These are phyloP conservation scores for Chrysomela aeneicollis DNA, from an alignment of 2,888 invertebrate genomes.

Conservation along the genomic window DNA sequence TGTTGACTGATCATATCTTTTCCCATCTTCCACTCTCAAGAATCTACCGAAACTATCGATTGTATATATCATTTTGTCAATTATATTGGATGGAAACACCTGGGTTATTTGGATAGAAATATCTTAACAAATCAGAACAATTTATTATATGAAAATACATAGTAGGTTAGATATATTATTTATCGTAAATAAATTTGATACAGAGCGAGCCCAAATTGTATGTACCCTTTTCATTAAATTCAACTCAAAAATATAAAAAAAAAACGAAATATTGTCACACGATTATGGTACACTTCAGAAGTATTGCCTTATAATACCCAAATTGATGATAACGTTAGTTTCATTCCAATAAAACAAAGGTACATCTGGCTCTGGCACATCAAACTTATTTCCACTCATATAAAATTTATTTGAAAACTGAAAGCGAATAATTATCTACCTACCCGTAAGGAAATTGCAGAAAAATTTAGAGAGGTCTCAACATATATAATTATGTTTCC, in stretches of 20 bases:
- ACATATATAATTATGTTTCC: too few species aligned
- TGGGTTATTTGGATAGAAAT: constrained; percentile 8
- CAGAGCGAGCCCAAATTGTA: constrained; percentile 46
- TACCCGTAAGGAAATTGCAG: background rate
- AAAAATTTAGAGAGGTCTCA: background rate
- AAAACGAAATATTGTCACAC: constrained; percentile 8
- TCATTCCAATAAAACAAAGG: constrained; percentile 5
- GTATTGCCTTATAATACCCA: background rate
- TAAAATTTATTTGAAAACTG: constrained; percentile 8
- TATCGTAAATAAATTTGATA: constrained; percentile 40
- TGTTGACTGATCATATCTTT: too few species aligned
- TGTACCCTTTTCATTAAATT: constrained; percentile 23
- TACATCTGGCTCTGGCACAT: constrained; percentile 44
- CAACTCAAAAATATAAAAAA: too few species aligned
- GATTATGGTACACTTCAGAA: background rate
- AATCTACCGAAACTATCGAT: background rate
- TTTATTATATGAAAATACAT: constrained; percentile 40
- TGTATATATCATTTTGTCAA: background rate
- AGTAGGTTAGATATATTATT: constrained; percentile 19
- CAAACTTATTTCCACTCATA: constrained; percentile 34
- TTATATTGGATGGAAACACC: background rate
- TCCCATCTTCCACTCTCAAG: too few species aligned
- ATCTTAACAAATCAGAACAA: constrained; percentile 9
- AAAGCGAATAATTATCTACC: constrained; percentile 4
- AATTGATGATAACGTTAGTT: background rate